Base-by-base conservation (phyloP, 2,888 invertebrate genomes). In the Phania funesta region DNA sequence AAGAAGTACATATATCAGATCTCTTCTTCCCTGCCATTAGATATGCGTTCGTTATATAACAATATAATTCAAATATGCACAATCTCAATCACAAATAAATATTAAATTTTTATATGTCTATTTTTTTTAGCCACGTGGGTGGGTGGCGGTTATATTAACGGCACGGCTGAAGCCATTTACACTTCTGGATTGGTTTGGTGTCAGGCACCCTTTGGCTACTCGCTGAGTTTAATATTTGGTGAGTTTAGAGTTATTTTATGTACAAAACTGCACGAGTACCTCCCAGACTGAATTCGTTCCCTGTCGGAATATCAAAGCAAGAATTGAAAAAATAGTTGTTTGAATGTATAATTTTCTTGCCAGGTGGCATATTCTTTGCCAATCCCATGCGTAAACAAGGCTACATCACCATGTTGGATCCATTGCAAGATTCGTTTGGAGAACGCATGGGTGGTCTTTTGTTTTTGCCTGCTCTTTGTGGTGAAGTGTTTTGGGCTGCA, bases 401-500 rank as follows among this genome's bases (percentile, higher is more conserved):
- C 84, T 99, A 99, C 92, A 96, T 99, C 85, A 99, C 99, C 38
- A 99, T 99, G 99, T 91, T 99, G 92, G 99, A 99, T 92, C 99
- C 99, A 2, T 95, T 99, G 87, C 98, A 99, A 92, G 97, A 97
- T 90, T 95, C 96, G 76, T 99, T 99, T 91, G 99, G 99, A 22
- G 97, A 97, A 91, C 94, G 99, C 84, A 99, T 99, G 97, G 99
- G 99, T 24, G 99, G 99, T 1, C 92, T 99, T 84, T 93, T 99
- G 85, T 99, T 98, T 91, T 92, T 99, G 86, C 99, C 99, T 3
- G 99, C 99, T 0, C 94, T 99, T 2, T 96, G 98, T 87, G 99
- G 99, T 7, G 99, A 99, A 92, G 97, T 98, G 5, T 99, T 99
- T 92, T 99, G 99, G 99, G 98, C 99, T 0, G 99, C 99, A 0